phyloP scores from a whole-genome alignment of 2,888 invertebrate species.

The Synanthedon myopaeformis region DNA sequence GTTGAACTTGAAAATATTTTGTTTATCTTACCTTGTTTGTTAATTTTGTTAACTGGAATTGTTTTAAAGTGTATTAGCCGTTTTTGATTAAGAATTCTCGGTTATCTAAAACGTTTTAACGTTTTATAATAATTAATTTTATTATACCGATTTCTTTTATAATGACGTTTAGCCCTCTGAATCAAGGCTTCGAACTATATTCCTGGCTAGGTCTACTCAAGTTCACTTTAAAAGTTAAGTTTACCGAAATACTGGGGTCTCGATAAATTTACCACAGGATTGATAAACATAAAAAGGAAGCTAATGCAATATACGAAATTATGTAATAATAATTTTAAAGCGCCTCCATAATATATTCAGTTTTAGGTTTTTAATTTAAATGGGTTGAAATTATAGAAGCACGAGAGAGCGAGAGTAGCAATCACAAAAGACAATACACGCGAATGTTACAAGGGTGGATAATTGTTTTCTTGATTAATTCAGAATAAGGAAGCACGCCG shows the following conservation, averaged over 20 bases:
- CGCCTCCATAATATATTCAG: too few species aligned
- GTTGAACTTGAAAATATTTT: conserved; percentile 1
- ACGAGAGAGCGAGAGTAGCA: background rate
- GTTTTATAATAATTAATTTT: too few species aligned
- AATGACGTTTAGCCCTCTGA: too few species aligned
- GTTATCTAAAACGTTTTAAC: background rate
- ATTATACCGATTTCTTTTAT: too few species aligned
- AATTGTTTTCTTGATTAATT: conserved; percentile 60
- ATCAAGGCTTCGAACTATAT: too few species aligned
- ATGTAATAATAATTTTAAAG: too few species aligned
- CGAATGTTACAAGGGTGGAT: conserved; percentile 36
- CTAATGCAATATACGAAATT: too few species aligned
- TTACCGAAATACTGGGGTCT: too few species aligned
- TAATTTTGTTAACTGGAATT: background rate
- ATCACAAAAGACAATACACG: conserved; percentile 12
- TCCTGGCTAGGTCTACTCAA: too few species aligned
- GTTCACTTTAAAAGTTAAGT: too few species aligned
- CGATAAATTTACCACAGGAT: too few species aligned
- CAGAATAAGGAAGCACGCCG: conserved; percentile 20
- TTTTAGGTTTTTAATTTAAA: background rate
- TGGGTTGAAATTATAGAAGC: background rate
- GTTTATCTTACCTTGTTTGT: background rate
- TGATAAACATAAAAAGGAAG: too few species aligned
- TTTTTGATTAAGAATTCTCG: background rate
- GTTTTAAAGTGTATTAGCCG: background rate